These are phyloP conservation scores for Momotus momota DNA, from an alignment of 2,797 vertebrate genomes.

Conservation along the genomic window DNA sequence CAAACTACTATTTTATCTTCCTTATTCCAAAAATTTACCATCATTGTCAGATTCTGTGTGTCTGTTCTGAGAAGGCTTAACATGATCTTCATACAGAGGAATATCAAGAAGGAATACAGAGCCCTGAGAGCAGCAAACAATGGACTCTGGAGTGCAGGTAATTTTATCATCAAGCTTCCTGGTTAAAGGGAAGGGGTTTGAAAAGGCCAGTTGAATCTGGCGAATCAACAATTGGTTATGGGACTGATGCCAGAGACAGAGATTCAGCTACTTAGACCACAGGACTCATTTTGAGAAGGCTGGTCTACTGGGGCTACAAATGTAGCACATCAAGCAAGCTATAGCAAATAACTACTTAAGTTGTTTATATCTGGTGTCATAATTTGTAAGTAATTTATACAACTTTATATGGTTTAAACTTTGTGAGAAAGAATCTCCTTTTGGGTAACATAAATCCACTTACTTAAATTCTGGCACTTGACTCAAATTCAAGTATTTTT, in stretches of 20 bases:
- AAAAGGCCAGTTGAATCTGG: neutral
- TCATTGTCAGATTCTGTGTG: neutral
- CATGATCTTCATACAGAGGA: neutral
- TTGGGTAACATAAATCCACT: neutral
- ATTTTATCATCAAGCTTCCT: neutral
- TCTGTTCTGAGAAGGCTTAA: neutral
- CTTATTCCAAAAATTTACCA: neutral
- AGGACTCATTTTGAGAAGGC: neutral
- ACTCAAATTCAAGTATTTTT: neutral
- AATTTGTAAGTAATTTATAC: neutral
- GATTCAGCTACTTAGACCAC: neutral
- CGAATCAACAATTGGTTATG: neutral
- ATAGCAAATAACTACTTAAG: neutral
- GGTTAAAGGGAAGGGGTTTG: neutral
- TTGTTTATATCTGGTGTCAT: neutral
- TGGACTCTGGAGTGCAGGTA: neutral
- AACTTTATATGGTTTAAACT: neutral
- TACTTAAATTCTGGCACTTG: neutral
- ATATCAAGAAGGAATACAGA: neutral
- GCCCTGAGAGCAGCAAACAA: neutral
- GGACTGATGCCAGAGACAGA: neutral
- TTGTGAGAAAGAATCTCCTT: neutral
- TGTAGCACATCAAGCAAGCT: neutral
- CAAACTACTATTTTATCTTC: neutral
- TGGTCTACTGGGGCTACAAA: neutral